Conservation (phyloP, 2,113 vertebrate species). For the Hystrix cristata region DNA sequence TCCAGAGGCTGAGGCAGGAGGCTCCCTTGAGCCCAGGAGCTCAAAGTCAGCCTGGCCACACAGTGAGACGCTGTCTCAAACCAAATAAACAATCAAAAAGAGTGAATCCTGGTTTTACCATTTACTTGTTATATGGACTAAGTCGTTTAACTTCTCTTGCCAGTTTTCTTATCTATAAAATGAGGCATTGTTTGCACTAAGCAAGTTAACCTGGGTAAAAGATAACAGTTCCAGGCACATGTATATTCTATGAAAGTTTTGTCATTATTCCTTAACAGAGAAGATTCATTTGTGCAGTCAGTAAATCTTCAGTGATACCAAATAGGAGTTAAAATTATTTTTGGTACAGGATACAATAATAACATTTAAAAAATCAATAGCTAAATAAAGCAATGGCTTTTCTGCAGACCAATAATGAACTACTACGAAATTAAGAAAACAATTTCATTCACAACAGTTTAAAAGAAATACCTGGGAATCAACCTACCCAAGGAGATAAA, state of each 20-base stretch:
- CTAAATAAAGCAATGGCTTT: not conserved
- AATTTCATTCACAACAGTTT: not conserved
- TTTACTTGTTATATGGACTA: not conserved
- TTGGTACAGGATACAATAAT: not conserved
- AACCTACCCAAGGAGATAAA: not conserved
- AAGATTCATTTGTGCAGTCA: not conserved
- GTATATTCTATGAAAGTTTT: slow-evolving; percentile 31
- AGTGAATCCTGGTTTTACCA: not conserved
- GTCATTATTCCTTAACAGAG: slow-evolving; percentile 22
- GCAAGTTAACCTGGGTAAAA: not conserved
- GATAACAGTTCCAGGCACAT: not conserved
- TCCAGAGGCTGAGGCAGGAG: not conserved
- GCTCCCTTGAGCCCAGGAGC: not conserved
- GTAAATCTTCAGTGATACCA: not conserved
- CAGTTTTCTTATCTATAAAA: not conserved
- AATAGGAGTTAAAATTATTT: slow-evolving; percentile 44
- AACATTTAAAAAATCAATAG: not conserved
- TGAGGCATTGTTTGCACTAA: not conserved
- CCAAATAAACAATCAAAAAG: not conserved
- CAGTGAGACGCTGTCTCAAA: not conserved
- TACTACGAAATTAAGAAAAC: not conserved
- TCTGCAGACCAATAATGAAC: not conserved
- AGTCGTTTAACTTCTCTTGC: not conserved
- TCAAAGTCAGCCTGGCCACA: not conserved
- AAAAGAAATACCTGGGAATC: not conserved